Evolutionary conservation across 1,140 invertebrate species (phyloP).

Genomic region (Scylla paramamosain): DNA sequence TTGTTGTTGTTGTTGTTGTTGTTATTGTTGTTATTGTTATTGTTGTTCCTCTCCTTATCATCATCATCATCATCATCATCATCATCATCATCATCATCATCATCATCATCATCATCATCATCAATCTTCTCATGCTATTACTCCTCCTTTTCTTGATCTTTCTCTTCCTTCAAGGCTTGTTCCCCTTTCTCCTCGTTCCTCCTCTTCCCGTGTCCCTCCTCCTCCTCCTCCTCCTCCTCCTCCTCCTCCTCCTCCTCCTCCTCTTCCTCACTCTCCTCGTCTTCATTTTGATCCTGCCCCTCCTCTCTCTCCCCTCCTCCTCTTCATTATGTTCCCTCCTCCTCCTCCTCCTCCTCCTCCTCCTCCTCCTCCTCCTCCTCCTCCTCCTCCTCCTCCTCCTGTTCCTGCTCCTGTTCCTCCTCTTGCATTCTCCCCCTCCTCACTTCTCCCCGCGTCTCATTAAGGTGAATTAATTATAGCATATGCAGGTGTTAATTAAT

Average conservation of each 20-base stretch:
- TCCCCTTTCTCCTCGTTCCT: neutral
- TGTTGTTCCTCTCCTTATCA: too few relatives aligned
- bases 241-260: neutral
- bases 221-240: neutral
- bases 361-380: neutral
- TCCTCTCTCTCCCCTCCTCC: neutral
- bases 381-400: neutral
- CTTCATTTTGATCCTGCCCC: neutral
- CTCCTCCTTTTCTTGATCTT: too few relatives aligned
- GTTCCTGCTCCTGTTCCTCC: slow-evolving; percentile 4
- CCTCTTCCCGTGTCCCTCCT: neutral
- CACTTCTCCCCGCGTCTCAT: neutral
- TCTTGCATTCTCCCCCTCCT: neutral
- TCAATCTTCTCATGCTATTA: too few relatives aligned
- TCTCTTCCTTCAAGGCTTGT: too few relatives aligned
- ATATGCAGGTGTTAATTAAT: slow-evolving; percentile 33
- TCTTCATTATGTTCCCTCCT: neutral
- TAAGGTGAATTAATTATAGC: slow-evolving; percentile 15
- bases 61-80: too few relatives aligned
- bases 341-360: too few relatives aligned
- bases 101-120: too few relatives aligned
- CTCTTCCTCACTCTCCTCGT: too few relatives aligned
- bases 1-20: too few relatives aligned
- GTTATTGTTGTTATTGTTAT: too few relatives aligned
- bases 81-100: too few relatives aligned